Percentiles rank a stretch among this genome's conserved stretches.
Conservation (phyloP, 1,140 invertebrate genomes). For the Drosophila kikkawai region DNA sequence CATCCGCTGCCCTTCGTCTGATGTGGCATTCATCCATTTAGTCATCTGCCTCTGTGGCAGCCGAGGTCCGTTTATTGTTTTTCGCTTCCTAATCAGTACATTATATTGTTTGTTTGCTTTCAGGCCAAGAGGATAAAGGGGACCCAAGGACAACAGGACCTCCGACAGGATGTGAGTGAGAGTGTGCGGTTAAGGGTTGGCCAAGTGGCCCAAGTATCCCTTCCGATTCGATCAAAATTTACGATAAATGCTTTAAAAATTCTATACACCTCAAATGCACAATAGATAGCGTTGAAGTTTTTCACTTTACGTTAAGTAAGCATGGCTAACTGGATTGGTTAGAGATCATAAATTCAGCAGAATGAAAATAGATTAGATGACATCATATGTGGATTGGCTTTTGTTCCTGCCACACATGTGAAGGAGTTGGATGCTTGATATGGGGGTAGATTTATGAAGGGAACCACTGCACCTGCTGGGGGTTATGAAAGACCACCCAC, state of each 20-base stretch:
- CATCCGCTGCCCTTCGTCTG: conserved; percentile 63
- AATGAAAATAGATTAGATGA: conserved; percentile 73
- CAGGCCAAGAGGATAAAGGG: conserved; percentile 42
- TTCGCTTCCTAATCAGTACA: conserved; percentile 74
- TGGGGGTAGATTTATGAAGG: conserved; percentile 58
- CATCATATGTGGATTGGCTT: conserved; percentile 49
- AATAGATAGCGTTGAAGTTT: conserved; percentile 55
- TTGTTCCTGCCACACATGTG: conserved; percentile 51
- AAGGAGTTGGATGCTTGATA: conserved; percentile 55
- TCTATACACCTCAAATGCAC: conserved; percentile 69
- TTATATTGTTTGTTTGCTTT: conserved; percentile 42
- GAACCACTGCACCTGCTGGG: conserved; percentile 68
- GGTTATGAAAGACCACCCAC: not conserved
- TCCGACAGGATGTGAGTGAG: conserved; percentile 31
- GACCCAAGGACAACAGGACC: not conserved
- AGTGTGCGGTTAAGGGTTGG: conserved; percentile 71
- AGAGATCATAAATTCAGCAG: conserved; percentile 76
- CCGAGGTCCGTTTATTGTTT: conserved; percentile 77
- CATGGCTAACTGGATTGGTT: conserved; percentile 81
- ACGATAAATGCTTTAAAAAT: conserved; percentile 84
- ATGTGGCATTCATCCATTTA: conserved; percentile 50
- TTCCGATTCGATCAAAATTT: conserved; percentile 78
- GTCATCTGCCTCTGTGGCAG: conserved; percentile 33
- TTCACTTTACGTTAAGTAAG: conserved; percentile 80
- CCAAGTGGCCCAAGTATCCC: conserved; percentile 49